phyloP scores from a whole-genome alignment of 2,113 vertebrate species.

The Festucalex cinctus region DNA sequence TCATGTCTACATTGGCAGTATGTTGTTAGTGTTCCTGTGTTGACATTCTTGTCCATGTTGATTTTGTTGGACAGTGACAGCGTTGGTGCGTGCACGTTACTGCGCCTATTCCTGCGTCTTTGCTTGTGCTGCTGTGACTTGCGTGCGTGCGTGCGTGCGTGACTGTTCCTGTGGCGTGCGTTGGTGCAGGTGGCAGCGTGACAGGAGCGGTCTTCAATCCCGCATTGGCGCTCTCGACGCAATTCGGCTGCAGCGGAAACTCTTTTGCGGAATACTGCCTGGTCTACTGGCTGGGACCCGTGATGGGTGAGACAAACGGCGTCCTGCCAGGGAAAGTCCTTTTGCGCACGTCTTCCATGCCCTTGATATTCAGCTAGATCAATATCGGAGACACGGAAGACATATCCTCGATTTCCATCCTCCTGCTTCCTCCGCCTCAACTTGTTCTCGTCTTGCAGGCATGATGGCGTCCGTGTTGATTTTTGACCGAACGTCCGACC shows the following conservation, averaged over 20 bases:
- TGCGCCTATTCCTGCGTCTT: too few species aligned
- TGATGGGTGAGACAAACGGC: constrained; percentile 76
- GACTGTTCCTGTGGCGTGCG: not conserved
- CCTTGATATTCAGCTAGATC: too few species aligned
- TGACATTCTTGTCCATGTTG: too few species aligned
- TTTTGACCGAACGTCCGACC: constrained; percentile 49
- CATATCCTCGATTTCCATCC: not conserved
- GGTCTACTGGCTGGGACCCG: constrained; percentile 88
- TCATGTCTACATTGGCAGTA: too few species aligned
- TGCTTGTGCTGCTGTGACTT: too few species aligned
- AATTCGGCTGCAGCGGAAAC: constrained; percentile 81
- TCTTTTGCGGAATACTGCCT: constrained; percentile 76
- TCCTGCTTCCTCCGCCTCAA: not conserved
- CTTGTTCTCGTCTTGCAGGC: constrained; percentile 42
- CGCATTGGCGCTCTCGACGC: constrained; percentile 85
- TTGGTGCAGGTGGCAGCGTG: constrained; percentile 77
- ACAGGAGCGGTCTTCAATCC: constrained; percentile 93
- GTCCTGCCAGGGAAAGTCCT: too few species aligned
- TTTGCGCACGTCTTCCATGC: too few species aligned
- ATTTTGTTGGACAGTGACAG: too few species aligned
- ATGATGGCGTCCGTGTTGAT: constrained; percentile 66
- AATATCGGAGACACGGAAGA: too few species aligned
- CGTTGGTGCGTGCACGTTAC: too few species aligned
- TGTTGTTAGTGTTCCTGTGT: too few species aligned
- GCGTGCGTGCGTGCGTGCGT: too few species aligned